Evolutionary conservation across 2,113 vertebrate species (phyloP).

Genomic region (Myocastor coypus): DNA sequence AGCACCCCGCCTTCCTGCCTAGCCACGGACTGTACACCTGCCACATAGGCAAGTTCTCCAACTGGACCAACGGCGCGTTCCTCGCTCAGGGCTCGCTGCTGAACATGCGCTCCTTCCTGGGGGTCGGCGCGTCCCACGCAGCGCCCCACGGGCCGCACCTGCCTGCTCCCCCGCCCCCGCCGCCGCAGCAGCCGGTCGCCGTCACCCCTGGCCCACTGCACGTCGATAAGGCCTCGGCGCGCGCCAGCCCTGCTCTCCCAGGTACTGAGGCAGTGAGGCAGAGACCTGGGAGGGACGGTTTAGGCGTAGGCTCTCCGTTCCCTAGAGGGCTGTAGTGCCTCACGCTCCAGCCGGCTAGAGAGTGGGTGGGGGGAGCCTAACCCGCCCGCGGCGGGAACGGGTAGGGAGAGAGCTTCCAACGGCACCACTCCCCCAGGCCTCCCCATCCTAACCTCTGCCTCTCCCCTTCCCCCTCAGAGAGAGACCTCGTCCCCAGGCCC

Average conservation of each 20-base stretch:
- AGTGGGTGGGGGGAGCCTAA: not conserved
- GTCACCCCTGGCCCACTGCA: conserved; percentile 89
- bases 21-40: conserved; percentile 99
- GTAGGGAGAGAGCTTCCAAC: not conserved
- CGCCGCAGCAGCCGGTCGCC: conserved; percentile 87
- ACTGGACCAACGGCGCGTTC: conserved; percentile 98
- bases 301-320: not conserved
- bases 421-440: not conserved
- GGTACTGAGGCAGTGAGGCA: conserved; percentile 85
- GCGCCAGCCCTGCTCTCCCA: conserved; percentile 96
- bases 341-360: not conserved
- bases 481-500: conserved; percentile 92
- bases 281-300: rapidly evolving
- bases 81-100: conserved; percentile 97
- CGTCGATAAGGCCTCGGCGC: conserved; percentile 91
- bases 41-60: conserved; percentile 99
- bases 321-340: not conserved
- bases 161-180: conserved; percentile 81
- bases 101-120: conserved; percentile 96
- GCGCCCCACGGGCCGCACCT: conserved; percentile 90
- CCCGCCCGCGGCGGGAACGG: rapidly evolving
- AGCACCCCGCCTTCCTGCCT: conserved; percentile 97
- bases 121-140: conserved; percentile 92
- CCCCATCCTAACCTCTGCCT: not conserved
- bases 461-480: conserved; percentile 86